Percentiles rank a stretch among this genome's conserved stretches.
Evolutionary conservation across 1,140 invertebrate genomes (phyloP).

Genomic region (Aporrectodea caliginosa): DNA sequence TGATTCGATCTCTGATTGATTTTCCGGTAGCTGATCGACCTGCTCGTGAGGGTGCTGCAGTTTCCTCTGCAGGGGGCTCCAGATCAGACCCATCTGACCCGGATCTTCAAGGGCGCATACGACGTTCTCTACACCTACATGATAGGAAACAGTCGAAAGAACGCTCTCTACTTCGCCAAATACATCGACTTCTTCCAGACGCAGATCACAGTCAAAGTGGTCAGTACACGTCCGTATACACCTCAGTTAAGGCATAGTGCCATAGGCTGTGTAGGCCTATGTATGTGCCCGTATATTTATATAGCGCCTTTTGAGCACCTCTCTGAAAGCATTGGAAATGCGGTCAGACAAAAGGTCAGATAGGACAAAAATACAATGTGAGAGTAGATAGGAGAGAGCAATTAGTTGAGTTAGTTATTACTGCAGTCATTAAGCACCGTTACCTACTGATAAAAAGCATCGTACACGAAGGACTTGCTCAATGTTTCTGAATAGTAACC

Average conservation of each 20-base stretch:
- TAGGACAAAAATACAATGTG: not conserved
- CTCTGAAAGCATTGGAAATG: not conserved
- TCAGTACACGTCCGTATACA: not conserved
- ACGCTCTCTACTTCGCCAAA: constrained; percentile 36
- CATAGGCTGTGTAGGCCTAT: no score
- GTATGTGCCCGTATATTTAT: not conserved
- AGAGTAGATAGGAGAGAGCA: no score
- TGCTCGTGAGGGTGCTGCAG: constrained; percentile 30
- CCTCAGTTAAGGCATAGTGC: not conserved
- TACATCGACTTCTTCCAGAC: constrained; percentile 35
- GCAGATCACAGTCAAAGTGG: constrained; percentile 33
- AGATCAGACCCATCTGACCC: constrained; percentile 40
- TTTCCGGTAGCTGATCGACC: constrained; percentile 23
- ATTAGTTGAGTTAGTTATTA: no score
- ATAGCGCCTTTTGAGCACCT: not conserved
- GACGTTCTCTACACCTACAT: constrained; percentile 55
- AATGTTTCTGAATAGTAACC: no score
- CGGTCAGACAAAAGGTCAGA: not conserved
- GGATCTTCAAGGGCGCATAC: constrained; percentile 49
- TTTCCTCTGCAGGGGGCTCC: constrained; percentile 24
- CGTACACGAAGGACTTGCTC: no score
- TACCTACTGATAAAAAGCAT: no score
- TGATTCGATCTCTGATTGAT: no score
- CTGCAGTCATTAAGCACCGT: no score
- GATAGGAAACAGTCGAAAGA: constrained; percentile 42